Conservation (phyloP, 2,888 invertebrate genomes). For the Saturnia japonica region DNA sequence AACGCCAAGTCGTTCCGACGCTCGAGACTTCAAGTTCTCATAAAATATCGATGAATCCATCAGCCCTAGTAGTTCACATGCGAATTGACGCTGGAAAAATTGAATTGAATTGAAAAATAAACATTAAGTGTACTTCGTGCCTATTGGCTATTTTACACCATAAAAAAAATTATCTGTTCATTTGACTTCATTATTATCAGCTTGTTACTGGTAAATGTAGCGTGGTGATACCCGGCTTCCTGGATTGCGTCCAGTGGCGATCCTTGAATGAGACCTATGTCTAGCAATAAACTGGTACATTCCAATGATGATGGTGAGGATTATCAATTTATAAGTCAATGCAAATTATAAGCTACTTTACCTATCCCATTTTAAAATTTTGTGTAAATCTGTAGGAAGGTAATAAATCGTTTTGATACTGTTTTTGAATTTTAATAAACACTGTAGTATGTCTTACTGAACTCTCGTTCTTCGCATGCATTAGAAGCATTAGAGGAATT, state of each 20-base stretch:
- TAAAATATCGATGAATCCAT: slow-evolving; percentile 94
- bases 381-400: too few species aligned
- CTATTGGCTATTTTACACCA: not conserved
- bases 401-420: not conserved
- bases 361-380: too few species aligned
- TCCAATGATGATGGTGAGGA: not conserved
- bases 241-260: not conserved
- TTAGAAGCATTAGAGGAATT: too few species aligned
- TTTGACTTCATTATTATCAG: not conserved
- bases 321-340: too few species aligned
- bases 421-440: too few species aligned
- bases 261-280: not conserved
- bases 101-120: not conserved
- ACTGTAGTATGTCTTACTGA: too few species aligned
- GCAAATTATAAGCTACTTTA: too few species aligned
- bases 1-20: slow-evolving; percentile 90
- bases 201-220: not conserved
- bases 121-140: not conserved
- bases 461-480: too few species aligned
- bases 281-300: not conserved
- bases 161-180: too few species aligned
- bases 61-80: slow-evolving; percentile 92
- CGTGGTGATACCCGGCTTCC: not conserved
- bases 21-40: slow-evolving; percentile 93
- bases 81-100: slow-evolving; percentile 87